Base-by-base conservation (phyloP, 2,113 vertebrate genomes). In the Colossoma macropomum region DNA sequence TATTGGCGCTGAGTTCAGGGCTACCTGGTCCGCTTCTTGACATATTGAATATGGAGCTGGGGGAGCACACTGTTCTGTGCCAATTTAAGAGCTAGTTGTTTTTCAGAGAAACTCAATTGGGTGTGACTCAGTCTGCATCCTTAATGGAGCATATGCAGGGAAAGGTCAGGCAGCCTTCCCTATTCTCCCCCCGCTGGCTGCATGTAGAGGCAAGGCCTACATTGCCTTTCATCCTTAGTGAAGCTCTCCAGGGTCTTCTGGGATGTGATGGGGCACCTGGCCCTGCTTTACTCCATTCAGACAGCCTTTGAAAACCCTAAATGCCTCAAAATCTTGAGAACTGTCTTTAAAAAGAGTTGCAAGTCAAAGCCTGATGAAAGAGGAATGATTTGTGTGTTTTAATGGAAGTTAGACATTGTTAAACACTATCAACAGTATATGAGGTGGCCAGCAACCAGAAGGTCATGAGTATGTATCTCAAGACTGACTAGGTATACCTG, bases 101-200 rank as follows among this genome's bases (percentile, higher is more conserved):
- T 87, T 87, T 85, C 41, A 21, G 89, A 87, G 88, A 85, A 52
- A 28, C 72, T 4, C 21, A 69, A 73, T 84, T 82, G 84, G 84
- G 75, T 86, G 77, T 84, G 88, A 86, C 75, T 82, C 62, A 62
- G 82, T 21, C 78, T 70, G 81, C 66, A 83, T 88, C 87, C 77
- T 84, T 70, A 86, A 85, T 83, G 72, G 86, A n/a, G 83, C 70
- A 82, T 84, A 84, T 78, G 70, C 30, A 66, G 79, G 82, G 82
- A 92, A 90, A 93, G 91, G 91, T 93, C 92, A 90, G 77, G 41
- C 66, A 81, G 73, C 21, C 45, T 30, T 85, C 68, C 62, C 45
- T 30, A 70, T 82, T 82, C 71, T 59, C 41, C 45, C 62, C 38
- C 27, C 75, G 80, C 48, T 70, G 74, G 80, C 84, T 77, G 54